Evolutionary conservation across 2,113 vertebrate genomes (phyloP), one percentile per base, ranked within the genome.

Genomic region (Halichoerus grypus): DNA sequence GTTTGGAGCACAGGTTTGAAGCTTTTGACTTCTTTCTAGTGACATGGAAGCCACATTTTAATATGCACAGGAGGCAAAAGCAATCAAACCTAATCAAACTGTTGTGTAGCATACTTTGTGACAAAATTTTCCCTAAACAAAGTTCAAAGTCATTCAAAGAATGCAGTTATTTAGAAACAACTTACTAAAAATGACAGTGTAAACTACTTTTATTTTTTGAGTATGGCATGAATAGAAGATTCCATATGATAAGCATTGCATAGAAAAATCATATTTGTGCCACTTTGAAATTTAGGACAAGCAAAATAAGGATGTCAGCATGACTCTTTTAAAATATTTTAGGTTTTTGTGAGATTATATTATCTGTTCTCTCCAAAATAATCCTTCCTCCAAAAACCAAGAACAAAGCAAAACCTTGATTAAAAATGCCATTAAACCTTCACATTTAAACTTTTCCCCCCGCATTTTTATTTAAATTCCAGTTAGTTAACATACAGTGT

Each of bases 141-240:
- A 81, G 1, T 95, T 96, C 77, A 96, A 96, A 97, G 26, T 69
- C 24, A 82, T 28, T 97, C 59, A 83, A 97, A 97, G 21, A 97
- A 92, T n/a, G 0, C 0, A 72, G 59, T 96, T 96, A 77, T 96
- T 88, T 94, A 42, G 57, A 63, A 95, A 90, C 39, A 85, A 7
- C 14, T 95, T 46, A 49, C 4, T 81, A 93, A 95, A 96, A 93
- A n/a, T 80, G 82, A 91, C 8, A 80, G 8, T 74, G 86, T 95
- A 84, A 96, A 83, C 24, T 89, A 15, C 42, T 98, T 81, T 81
- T 94, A 87, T 86, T 93, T 81, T 57, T 55, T 42, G 24, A 6
- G 7, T 49, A 89, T 92, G 88, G 89, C 13, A 95, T 97, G 57
- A 97, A 92, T 97, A 97, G 98, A 97, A 90, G 15, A 91, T 84